A percentile compares a stretch with the other conserved stretches of the same genome.
These are phyloP conservation scores for Halichoerus grypus DNA, from an alignment of 2,113 vertebrate species.

Conservation along the genomic window DNA sequence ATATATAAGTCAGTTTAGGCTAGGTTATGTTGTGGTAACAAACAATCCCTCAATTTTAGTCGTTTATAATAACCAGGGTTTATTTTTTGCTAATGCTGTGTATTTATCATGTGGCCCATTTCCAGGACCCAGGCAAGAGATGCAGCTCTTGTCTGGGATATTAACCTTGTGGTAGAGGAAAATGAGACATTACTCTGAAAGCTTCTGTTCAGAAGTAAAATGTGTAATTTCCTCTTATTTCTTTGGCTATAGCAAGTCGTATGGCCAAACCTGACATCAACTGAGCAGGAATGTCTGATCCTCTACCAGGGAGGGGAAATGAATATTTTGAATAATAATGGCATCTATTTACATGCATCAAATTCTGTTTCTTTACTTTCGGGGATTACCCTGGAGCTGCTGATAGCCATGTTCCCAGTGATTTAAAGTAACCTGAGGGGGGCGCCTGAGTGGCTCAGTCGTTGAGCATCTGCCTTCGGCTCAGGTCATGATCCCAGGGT, in stretches of 20 bases:
- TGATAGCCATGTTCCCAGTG: not conserved
- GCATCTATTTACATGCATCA: not conserved
- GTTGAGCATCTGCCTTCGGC: no score
- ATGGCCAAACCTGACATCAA: not conserved
- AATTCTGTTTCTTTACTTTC: slow-evolving; percentile 3
- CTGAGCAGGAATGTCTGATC: not conserved
- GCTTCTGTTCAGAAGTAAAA: not conserved
- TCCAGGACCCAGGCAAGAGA: not conserved
- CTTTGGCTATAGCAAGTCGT: not conserved
- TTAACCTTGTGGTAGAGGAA: not conserved
- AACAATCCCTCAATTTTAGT: slow-evolving; percentile 12
- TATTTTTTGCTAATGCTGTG: not conserved
- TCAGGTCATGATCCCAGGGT: no score
- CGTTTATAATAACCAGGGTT: not conserved
- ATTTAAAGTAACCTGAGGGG: not conserved
- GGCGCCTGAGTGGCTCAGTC: no score
- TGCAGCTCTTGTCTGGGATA: not conserved
- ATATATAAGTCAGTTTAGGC: not conserved
- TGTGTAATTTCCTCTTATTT: not conserved
- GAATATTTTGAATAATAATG: slow-evolving; percentile 49
- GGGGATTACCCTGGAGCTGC: not conserved
- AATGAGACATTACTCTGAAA: slow-evolving; percentile 36
- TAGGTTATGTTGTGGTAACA: slow-evolving; percentile 35
- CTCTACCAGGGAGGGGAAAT: not conserved
- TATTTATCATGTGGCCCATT: not conserved